Percentiles rank a stretch among this genome's conserved stretches.
These are phyloP conservation scores for Rhynchophorus ferrugineus DNA, from an alignment of 1,140 invertebrate species.

Conservation along the genomic window DNA sequence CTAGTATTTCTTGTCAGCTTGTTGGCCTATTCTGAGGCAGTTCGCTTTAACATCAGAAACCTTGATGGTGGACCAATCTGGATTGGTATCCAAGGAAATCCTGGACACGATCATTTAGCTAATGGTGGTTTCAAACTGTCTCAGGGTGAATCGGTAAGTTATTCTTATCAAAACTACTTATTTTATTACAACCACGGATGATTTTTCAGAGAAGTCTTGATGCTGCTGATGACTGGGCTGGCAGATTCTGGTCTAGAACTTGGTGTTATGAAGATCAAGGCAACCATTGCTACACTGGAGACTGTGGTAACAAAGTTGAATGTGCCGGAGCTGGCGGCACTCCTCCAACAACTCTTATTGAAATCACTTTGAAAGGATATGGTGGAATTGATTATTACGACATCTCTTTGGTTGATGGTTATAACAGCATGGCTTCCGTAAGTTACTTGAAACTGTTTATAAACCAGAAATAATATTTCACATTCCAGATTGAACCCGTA, in stretches of 20 bases:
- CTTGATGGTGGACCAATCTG: conserved; percentile 19
- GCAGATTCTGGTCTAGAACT: conserved; percentile 42
- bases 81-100: conserved; percentile 27
- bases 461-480: too few species aligned
- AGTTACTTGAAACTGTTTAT: too few species aligned
- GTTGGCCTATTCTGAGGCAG: conserved; percentile 1
- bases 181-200: background rate
- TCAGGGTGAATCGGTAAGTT: conserved; percentile 22
- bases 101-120: conserved; percentile 17
- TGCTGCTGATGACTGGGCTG: conserved; percentile 36
- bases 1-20: background rate
- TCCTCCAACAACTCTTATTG: conserved; percentile 43
- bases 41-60: conserved; percentile 21
- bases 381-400: conserved; percentile 43
- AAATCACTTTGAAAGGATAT: conserved; percentile 40
- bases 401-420: conserved; percentile 44
- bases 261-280: conserved; percentile 35
- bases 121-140: conserved; percentile 22
- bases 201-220: conserved; percentile 20
- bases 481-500: conserved; percentile 13
- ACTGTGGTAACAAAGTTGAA: conserved; percentile 41
- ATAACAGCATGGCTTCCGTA: conserved; percentile 36
- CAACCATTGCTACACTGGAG: conserved; percentile 40
- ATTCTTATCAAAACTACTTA: background rate
- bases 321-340: conserved; percentile 42